Evolutionary conservation across 2,888 invertebrate genomes (phyloP).

Genomic region (Platycheirus rosarum): DNA sequence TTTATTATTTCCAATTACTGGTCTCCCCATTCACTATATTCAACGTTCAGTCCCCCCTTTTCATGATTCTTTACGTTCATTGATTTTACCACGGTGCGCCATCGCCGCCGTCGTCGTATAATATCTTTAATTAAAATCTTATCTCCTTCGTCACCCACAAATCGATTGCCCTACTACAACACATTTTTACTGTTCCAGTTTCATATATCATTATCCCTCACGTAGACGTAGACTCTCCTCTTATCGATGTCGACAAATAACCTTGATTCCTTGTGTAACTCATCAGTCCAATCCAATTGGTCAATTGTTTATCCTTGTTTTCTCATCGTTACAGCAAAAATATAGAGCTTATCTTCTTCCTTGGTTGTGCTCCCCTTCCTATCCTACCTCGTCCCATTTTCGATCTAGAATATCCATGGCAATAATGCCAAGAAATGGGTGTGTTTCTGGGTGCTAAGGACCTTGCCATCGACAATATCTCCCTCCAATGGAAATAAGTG

Average conservation of each 20-base stretch:
- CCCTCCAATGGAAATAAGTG: conserved; percentile 52
- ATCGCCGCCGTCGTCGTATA: not conserved
- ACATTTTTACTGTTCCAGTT: conserved; percentile 40
- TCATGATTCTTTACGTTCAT: conserved; percentile 19
- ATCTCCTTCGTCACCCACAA: conserved; percentile 40
- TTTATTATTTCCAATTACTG: conserved; percentile 30
- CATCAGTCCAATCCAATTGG: conserved; percentile 67
- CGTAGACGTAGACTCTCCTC: conserved; percentile 37
- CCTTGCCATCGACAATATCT: conserved; percentile 2
- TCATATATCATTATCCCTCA: conserved; percentile 47
- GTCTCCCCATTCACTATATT: not conserved
- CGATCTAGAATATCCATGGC: conserved; percentile 12
- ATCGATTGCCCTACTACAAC: conserved; percentile 51
- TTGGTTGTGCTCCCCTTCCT: conserved; percentile 1
- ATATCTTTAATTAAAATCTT: conserved; percentile 60
- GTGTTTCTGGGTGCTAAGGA: not conserved
- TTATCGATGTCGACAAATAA: conserved; percentile 60
- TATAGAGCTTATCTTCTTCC: conserved; percentile 48
- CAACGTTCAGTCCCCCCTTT: conserved; percentile 7
- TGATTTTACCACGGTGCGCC: conserved; percentile 9
- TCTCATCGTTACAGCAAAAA: conserved; percentile 54
- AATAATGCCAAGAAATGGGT: conserved; percentile 3
- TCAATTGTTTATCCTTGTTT: conserved; percentile 70
- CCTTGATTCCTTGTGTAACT: conserved; percentile 63
- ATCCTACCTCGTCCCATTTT: not conserved